Conservation (phyloP, 2,113 vertebrate genomes). For the Bagarius yarrelli region DNA sequence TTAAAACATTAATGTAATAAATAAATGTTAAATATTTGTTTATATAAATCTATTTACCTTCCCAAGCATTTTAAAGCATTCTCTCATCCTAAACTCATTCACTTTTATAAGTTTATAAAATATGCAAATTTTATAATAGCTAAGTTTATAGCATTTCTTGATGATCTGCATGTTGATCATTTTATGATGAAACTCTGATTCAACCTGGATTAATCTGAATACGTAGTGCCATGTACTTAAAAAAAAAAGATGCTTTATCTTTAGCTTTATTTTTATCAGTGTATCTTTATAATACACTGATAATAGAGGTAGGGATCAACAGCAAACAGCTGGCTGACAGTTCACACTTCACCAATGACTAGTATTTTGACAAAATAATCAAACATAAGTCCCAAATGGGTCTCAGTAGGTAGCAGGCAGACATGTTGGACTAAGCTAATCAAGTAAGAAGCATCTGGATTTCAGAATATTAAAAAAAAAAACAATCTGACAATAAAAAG, state of each 20-base stretch:
- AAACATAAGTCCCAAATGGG: constrained; percentile 3
- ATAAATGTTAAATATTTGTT: too few relatives aligned
- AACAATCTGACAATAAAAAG: too few relatives aligned
- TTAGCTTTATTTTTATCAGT: not conserved
- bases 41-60: not conserved
- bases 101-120: not conserved
- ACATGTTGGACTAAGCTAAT: not conserved
- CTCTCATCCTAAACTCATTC: not conserved
- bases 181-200: too few relatives aligned
- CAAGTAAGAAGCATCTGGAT: not conserved
- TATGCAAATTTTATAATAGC: too few relatives aligned
- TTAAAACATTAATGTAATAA: not conserved
- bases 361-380: constrained; percentile 18
- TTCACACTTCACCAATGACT: constrained; percentile 15
- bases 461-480: not conserved
- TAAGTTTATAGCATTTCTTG: too few relatives aligned
- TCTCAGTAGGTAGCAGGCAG: not conserved
- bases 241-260: too few relatives aligned
- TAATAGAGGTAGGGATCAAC: not conserved
- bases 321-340: constrained; percentile 13
- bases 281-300: not conserved
- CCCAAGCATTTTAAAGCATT: not conserved
- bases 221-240: too few relatives aligned
- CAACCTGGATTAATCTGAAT: too few relatives aligned
- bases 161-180: too few relatives aligned